phyloP scores from a whole-genome alignment of 2,113 vertebrate species.

The Otolemur garnettii region DNA sequence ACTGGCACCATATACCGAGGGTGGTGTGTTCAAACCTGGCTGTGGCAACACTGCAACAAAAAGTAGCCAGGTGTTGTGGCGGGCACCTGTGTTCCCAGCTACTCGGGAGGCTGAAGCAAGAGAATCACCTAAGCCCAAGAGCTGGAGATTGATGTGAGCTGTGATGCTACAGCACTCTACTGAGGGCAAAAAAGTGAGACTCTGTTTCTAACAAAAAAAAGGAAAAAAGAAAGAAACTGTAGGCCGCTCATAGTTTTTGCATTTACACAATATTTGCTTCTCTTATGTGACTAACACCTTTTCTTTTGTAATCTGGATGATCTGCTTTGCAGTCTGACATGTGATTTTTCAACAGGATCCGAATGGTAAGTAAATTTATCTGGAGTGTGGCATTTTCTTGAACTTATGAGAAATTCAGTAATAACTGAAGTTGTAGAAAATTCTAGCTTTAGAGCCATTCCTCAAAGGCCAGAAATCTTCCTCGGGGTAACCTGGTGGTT shows the following conservation, averaged over 20 bases:
- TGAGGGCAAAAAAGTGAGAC: too few relatives aligned
- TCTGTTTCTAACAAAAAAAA: too few relatives aligned
- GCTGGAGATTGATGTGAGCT: too few relatives aligned
- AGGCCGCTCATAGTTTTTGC: constrained; percentile 85
- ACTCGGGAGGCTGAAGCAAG: too few relatives aligned
- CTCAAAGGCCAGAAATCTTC: constrained; percentile 91
- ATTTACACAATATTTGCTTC: constrained; percentile 73
- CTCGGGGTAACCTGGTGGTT: constrained; percentile 95
- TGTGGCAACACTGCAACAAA: too few relatives aligned
- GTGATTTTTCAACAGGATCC: constrained; percentile 81
- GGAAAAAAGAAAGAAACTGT: too few relatives aligned
- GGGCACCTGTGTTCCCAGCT: too few relatives aligned
- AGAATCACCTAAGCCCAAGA: too few relatives aligned
- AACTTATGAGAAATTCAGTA: constrained; percentile 91
- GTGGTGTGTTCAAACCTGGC: too few relatives aligned
- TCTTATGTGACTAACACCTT: constrained; percentile 76
- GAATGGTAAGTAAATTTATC: constrained; percentile 72
- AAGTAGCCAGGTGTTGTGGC: too few relatives aligned
- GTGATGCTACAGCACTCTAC: too few relatives aligned
- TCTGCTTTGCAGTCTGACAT: constrained; percentile 72
- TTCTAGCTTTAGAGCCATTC: constrained; percentile 96
- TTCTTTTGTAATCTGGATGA: constrained; percentile 80
- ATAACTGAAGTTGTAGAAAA: constrained; percentile 95
- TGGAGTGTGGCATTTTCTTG: constrained; percentile 88
- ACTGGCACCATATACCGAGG: too few relatives aligned